Evolutionary conservation across 2,113 vertebrate species (phyloP).

Genomic region (Laticauda colubrina): DNA sequence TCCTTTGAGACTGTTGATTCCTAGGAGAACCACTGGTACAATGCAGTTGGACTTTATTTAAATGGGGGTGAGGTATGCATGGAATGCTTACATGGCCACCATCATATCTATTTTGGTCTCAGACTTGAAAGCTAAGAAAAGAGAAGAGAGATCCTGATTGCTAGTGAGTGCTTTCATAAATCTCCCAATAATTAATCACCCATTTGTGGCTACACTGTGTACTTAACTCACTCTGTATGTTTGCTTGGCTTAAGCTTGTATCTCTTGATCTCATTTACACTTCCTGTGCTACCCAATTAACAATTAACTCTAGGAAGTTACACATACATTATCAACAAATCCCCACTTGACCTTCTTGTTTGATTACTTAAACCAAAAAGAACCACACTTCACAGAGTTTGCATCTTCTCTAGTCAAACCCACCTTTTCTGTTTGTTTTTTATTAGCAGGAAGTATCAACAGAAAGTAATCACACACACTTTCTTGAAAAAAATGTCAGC

Average conservation of each 20-base stretch:
- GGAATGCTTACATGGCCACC: not conserved
- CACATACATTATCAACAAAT: not conserved
- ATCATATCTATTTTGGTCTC: not conserved
- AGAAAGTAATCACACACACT: not conserved
- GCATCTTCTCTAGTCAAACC: not conserved
- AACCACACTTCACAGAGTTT: not conserved
- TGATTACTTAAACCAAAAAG: slow-evolving; percentile 10
- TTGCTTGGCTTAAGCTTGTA: not conserved
- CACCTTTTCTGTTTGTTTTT: not conserved
- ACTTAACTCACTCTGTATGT: not conserved
- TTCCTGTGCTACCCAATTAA: slow-evolving; percentile 10
- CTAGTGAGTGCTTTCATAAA: not conserved
- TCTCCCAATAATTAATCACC: slow-evolving; percentile 7
- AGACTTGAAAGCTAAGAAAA: not conserved
- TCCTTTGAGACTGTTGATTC: not conserved
- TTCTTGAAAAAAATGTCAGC: not conserved
- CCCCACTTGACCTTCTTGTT: slow-evolving; percentile 27
- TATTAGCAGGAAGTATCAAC: too few species aligned
- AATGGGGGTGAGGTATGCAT: not conserved
- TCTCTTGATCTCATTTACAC: not conserved
- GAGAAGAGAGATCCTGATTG: not conserved
- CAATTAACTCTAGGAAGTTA: slow-evolving; percentile 7
- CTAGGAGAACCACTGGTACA: not conserved
- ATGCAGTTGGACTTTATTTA: not conserved
- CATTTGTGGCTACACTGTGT: not conserved